Evolutionary conservation across 2,888 invertebrate species (phyloP), one percentile per base, ranked within the genome.

Genomic region (Monoplex corrugatus): DNA sequence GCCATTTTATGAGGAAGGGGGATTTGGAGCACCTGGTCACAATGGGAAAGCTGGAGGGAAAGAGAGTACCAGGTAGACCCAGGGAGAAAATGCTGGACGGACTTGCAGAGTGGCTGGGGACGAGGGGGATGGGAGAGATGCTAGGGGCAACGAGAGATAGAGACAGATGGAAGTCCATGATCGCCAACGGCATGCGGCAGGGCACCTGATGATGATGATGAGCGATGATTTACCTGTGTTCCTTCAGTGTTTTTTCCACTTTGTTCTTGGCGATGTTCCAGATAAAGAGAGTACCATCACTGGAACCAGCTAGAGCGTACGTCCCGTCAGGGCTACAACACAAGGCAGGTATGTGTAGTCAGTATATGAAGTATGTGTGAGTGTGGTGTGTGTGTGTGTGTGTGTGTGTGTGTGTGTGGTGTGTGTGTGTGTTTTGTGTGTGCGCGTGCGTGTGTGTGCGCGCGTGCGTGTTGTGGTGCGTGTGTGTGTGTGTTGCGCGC

Each of bases 261-360:
- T 97, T 97, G 87, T 97, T 97, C 75, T 97, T 97, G 89, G 97
- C 96, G 45, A 98, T 97, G 96, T 98, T 98, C 99, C 99, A 99
- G 84, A 99, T 97, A 96, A 97, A 99, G 87, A 99, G 97, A 35
- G 97, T 97, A 44, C 99, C 99, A 96, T 99, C 99, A 0, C 97
- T 97, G 16, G 98, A 98, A 57, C 99, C 99, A 87, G 98, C 98
- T 13, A 98, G 97, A 85, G 98, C 97, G 96, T 98, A 98, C 92
- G 98, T 97, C 13, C 98, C 98, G 96, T 98, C 98, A 63, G 98
- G 98, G 94, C 99, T 95, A 90, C 44, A 93, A 91, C 2, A 35
- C 28, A 40, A 38, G 38, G 35, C 32, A 19, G 23, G 8, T 44
- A 28, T 82, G 23, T 32, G 32, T 38, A 68, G 44, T 82, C 28